Percentiles rank a stretch among this genome's conserved stretches.
Conservation (phyloP, 1,140 invertebrate genomes). For the Bombus impatiens region DNA sequence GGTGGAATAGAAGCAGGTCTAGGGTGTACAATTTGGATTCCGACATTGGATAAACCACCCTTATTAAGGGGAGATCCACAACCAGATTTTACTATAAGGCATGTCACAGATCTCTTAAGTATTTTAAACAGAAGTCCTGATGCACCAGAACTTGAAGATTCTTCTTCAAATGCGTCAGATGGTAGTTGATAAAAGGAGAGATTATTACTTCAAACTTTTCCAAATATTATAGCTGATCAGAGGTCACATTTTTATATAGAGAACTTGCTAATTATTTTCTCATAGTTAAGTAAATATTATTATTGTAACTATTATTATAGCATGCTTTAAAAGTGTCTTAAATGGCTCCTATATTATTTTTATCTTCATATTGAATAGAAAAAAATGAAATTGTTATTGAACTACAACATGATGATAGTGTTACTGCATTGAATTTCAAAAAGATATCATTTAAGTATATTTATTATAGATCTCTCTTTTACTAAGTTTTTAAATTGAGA, state of each 20-base stretch:
- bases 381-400: neutral
- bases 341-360: neutral
- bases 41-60: constrained; percentile 77
- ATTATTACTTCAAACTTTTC: constrained; percentile 3
- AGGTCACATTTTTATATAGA: constrained; percentile 1
- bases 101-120: constrained; percentile 76
- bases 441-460: neutral
- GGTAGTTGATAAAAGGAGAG: constrained; percentile 65
- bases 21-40: constrained; percentile 90
- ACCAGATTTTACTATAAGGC: constrained; percentile 79
- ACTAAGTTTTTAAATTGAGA: neutral
- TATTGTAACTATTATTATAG: constrained; percentile 1
- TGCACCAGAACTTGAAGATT: constrained; percentile 78
- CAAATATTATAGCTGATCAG: neutral
- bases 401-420: neutral
- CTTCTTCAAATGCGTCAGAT: constrained; percentile 79
- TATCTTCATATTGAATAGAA: neutral
- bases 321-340: constrained; percentile 1
- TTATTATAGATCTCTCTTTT: neutral
- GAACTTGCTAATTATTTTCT: constrained; percentile 1
- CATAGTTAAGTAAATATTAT: neutral
- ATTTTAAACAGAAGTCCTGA: constrained; percentile 77
- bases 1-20: constrained; percentile 90
- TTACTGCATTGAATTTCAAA: neutral
- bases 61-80: constrained; percentile 74